Evolutionary conservation across 2,797 vertebrate genomes (phyloP).

Genomic region (Hoplostethus mediterraneus): DNA sequence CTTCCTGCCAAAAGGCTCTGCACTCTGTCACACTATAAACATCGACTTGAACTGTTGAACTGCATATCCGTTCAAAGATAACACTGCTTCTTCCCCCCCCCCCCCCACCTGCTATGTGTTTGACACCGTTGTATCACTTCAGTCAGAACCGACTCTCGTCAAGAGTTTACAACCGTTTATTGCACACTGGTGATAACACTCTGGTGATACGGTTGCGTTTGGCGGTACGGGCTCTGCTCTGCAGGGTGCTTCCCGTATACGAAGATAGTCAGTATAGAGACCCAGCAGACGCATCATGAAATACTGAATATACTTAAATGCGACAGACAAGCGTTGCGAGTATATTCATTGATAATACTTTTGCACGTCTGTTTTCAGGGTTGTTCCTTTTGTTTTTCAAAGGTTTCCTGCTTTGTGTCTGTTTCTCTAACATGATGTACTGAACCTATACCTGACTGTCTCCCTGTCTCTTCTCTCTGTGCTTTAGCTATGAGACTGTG

Average conservation of each 20-base stretch:
- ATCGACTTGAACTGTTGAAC: constrained; percentile 22
- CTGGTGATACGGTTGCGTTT: too few relatives aligned
- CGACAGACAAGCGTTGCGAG: too few relatives aligned
- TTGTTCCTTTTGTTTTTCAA: constrained; percentile 11
- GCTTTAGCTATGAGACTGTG: constrained; percentile 92
- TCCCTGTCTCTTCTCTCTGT: not conserved
- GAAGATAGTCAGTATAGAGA: too few relatives aligned
- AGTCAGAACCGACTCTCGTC: too few relatives aligned
- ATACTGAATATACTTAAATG: too few relatives aligned
- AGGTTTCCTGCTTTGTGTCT: not conserved
- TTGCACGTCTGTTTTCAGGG: not conserved
- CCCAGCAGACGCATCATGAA: too few relatives aligned
- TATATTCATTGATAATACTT: not conserved
- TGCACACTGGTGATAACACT: too few relatives aligned
- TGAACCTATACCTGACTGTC: constrained; percentile 14
- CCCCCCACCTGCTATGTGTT: not conserved
- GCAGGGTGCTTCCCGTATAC: too few relatives aligned
- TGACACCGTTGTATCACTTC: not conserved
- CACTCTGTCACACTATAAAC: not conserved
- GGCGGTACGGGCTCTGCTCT: too few relatives aligned
- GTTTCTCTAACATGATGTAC: not conserved
- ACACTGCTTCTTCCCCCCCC: not conserved
- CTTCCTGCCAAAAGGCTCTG: too few relatives aligned
- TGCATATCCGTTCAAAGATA: constrained; percentile 8
- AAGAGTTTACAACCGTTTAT: too few relatives aligned